Base-by-base conservation (phyloP, 2,113 vertebrate genomes). In the Ceratotherium simum region DNA sequence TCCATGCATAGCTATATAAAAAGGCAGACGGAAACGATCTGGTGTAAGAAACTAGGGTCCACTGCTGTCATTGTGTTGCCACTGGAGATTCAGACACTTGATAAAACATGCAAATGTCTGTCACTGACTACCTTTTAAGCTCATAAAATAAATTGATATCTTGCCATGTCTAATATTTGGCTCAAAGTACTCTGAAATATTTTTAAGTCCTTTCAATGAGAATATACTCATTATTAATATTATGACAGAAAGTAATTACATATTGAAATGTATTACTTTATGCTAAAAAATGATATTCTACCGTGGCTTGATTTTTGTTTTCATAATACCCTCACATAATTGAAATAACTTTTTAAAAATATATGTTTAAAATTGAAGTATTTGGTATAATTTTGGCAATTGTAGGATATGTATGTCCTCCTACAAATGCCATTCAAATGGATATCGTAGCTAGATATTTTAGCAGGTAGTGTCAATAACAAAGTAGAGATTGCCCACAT, bases 321-420 rank as follows among this genome's bases (percentile, higher is more conserved):
- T 90, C 39, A 13, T 85, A 36, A 54, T 60, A 85, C 25, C 12
- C 6, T 84, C 64, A 46, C 4, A 16, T 94, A 79, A 76, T 56
- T 85, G 31, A 97, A 95, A 48, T 75, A 91, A 51, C 11, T 46
- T 75, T 9, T 2, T 48, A 17, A 33, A 80, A 25, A 93, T 76
- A 21, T 33, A 78, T 72, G 56, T 96, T 98, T 95, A 94, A 96
- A 97, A 90, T 94, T 80, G 70, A 91, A 76, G 84, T 87, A 70
- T 97, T 96, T 96, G 93, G 46, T 95, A 31, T 80, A 93, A 95
- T 95, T 98, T 95, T 96, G 95, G 84, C 98, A 93, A 97, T 96
- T 94, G 67, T 96, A 90, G 94, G 88, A 96, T 92, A 95, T 96
- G 93, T 93, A 80, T 95, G 75, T 46, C 16, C 18, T 67, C 33